Percentiles rank a stretch among this genome's conserved stretches.
Conservation (phyloP, 64 coral and sea anemone genomes). For the Stylophora pistillata region DNA sequence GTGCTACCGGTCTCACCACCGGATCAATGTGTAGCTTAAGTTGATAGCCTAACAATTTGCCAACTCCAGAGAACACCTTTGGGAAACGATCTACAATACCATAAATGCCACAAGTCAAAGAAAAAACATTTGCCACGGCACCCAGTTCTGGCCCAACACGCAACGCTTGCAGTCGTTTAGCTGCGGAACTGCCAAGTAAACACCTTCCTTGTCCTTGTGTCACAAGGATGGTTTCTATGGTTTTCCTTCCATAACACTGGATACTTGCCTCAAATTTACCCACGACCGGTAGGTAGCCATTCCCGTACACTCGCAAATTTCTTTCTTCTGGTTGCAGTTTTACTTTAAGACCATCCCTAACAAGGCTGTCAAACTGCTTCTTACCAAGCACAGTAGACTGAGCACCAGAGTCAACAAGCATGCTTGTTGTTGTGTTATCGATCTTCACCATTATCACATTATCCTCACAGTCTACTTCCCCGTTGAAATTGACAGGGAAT, state of each 20-base stretch:
- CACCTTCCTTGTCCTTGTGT: constrained; percentile 40
- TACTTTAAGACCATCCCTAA: neutral
- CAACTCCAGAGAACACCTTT: constrained; percentile 46
- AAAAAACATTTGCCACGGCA: constrained; percentile 4
- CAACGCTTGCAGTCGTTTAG: constrained; percentile 28
- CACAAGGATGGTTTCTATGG: constrained; percentile 35
- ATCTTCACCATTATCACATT: neutral
- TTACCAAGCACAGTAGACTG: constrained; percentile 1
- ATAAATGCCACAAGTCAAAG: neutral
- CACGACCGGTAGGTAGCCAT: constrained; percentile 19
- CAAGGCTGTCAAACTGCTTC: constrained; percentile 12
- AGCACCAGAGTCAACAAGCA: neutral
- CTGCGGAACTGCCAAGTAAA: constrained; percentile 32
- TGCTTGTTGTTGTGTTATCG: neutral
- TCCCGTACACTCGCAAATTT: neutral
- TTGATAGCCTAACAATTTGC: constrained; percentile 37
- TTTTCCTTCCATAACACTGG: neutral
- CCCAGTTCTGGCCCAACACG: constrained; percentile 24
- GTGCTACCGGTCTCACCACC: constrained; percentile 44
- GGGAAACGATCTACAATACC: neutral
- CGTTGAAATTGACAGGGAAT: constrained; percentile 7
- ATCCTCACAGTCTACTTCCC: neutral
- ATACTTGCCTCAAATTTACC: neutral
- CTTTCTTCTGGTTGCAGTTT: neutral
- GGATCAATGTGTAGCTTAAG: constrained; percentile 39